A percentile compares a stretch with the other conserved stretches of the same genome.
Conservation (phyloP, 2,888 invertebrate species). For the Sthenelais limicola region DNA sequence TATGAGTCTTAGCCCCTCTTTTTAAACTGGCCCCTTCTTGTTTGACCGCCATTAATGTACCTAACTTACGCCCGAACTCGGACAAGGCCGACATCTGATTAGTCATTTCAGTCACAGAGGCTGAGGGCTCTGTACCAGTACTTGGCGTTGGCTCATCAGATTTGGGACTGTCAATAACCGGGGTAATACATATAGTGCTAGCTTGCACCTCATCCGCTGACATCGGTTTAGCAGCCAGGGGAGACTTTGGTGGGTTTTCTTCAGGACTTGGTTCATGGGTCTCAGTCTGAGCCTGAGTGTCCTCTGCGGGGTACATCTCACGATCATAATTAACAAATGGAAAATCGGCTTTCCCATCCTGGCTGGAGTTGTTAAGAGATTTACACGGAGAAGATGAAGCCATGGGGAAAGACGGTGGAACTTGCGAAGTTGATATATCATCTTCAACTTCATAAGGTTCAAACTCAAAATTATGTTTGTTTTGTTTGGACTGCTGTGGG, state of each 20-base stretch:
- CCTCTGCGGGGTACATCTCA: conserved; percentile 2
- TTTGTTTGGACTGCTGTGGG: conserved; percentile 15
- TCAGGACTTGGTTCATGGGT: too few species aligned
- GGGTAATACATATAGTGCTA: conserved; percentile 29
- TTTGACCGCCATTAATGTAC: conserved; percentile 9
- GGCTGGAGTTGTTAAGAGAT: background rate
- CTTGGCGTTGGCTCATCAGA: background rate
- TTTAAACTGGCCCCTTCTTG: conserved; percentile 3
- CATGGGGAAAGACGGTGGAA: background rate
- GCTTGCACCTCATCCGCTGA: conserved; percentile 16
- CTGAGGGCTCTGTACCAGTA: background rate
- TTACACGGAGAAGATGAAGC: conserved; percentile 7
- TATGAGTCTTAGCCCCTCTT: background rate
- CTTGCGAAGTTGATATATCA: background rate
- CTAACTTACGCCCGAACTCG: conserved; percentile 15
- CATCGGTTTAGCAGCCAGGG: background rate
- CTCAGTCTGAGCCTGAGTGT: background rate
- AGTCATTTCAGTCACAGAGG: background rate
- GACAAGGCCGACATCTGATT: background rate
- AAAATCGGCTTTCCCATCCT: background rate
- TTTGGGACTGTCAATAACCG: conserved; percentile 25
- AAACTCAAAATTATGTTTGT: background rate
- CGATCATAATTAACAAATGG: conserved; percentile 16
- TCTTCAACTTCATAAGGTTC: background rate
- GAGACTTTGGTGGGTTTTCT: background rate